Conservation (phyloP, 2,113 vertebrate species). For the Ranitomeya imitator region DNA sequence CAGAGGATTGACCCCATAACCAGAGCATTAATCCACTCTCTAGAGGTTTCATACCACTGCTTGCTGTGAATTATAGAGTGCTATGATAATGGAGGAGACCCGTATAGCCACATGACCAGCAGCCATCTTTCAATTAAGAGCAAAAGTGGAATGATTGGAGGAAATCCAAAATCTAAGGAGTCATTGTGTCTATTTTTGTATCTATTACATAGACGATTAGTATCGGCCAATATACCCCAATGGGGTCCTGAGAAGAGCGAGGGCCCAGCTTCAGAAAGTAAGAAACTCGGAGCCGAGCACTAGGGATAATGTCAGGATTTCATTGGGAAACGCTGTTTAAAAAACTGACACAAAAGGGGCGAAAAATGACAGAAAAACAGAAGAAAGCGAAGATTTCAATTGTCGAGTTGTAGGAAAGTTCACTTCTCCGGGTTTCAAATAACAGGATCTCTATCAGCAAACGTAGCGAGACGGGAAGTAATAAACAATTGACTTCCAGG, state of each 20-base stretch:
- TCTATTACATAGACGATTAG: too few relatives aligned
- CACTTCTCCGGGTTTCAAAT: background rate
- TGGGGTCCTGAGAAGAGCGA: too few relatives aligned
- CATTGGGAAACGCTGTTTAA: background rate
- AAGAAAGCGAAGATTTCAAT: background rate
- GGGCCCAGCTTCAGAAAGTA: too few relatives aligned
- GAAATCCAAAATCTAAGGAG: background rate
- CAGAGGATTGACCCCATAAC: background rate
- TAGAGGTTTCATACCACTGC: background rate
- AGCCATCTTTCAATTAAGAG: background rate
- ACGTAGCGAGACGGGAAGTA: slow-evolving; percentile 32
- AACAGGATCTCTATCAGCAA: slow-evolving; percentile 36
- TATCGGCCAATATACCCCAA: too few relatives aligned
- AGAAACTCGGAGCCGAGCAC: too few relatives aligned
- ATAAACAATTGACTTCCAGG: slow-evolving; percentile 35
- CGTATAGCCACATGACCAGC: background rate
- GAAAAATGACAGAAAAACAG: background rate
- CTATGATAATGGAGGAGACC: background rate
- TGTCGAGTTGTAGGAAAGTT: background rate
- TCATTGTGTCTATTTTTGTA: too few relatives aligned
- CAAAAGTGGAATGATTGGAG: background rate
- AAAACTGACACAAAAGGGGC: background rate
- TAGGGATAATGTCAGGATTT: background rate
- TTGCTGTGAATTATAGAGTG: background rate
- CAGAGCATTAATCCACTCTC: background rate